Percentiles rank a stretch among this genome's conserved stretches.
Evolutionary conservation across 2,888 invertebrate species (phyloP).

Genomic region (Mythimna lalbum): DNA sequence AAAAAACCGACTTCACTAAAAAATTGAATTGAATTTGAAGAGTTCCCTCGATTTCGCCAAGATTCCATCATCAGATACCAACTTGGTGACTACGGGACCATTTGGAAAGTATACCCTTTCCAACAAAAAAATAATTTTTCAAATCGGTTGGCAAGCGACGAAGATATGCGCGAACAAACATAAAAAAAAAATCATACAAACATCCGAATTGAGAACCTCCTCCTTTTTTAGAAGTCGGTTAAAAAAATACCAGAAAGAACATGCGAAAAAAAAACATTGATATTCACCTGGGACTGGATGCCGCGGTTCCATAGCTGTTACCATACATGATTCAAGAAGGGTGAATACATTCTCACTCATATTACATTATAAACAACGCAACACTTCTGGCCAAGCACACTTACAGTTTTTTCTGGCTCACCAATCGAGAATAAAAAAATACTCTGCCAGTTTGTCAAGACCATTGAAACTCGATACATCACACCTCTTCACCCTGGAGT

Average conservation of each 20-base stretch:
- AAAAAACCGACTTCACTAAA: too few relatives aligned
- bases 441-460: conserved; percentile 66
- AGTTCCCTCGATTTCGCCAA: too few relatives aligned
- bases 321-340: conserved; percentile 48
- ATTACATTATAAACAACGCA: conserved; percentile 63
- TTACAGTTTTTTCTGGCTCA: conserved; percentile 62
- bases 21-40: too few relatives aligned
- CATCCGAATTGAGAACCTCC: too few relatives aligned
- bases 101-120: too few relatives aligned
- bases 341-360: conserved; percentile 69
- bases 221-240: too few relatives aligned
- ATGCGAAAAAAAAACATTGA: conserved; percentile 26
- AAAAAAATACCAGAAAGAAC: background rate
- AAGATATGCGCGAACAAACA: too few relatives aligned
- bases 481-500: conserved; percentile 60
- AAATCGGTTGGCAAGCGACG: too few relatives aligned
- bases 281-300: conserved; percentile 37
- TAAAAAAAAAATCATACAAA: too few relatives aligned
- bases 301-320: conserved; percentile 19
- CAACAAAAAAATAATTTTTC: too few relatives aligned
- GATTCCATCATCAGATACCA: too few relatives aligned
- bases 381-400: conserved; percentile 42
- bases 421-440: conserved; percentile 76
- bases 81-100: too few relatives aligned
- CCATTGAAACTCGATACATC: conserved; percentile 67